Evolutionary conservation across 1,140 invertebrate species (phyloP), one percentile per base, ranked within the genome.

Genomic region (Augochlora pura): DNA sequence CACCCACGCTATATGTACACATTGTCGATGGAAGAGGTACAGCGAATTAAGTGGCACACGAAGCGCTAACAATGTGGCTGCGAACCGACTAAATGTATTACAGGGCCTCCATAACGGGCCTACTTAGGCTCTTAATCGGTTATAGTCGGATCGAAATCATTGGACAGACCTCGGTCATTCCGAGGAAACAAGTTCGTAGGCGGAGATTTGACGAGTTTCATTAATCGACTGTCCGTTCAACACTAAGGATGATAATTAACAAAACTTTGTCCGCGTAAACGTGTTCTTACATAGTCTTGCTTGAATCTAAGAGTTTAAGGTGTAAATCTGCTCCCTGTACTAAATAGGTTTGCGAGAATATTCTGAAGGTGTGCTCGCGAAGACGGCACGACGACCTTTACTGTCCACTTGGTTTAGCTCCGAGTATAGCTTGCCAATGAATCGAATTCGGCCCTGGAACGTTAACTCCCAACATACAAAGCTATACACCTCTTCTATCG

Each of bases 61-160:
- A 46, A 46, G 42, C 12, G 42, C 42, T 46, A 12, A 46, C 42
- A 46, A 46, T 52, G 49, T 21, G 18, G 49, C 49, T 7, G 49
- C 49, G 49, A 52, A 52, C 54, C 54, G n/a, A n/a, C 54, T 9
- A 21, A 57, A 57, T n/a, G n/a, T n/a, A n/a, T n/a, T 9, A 57
- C 54, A 57, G 54, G 54, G 54, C n/a, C 54, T 57, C 54, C 54
- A n/a, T 9, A 57, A 57, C 54, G 54, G 54, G 54, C 54, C 54
- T 57, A 57, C 54, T n/a, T 57, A 23, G 54, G 54, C 54, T 57
- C 54, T 57, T 57, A 57, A 57, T n/a, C n/a, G 7, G 6, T 21
- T 57, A n/a, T 0, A 9, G n/a, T n/a, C 54, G 54, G 6, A n/a
- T n/a, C 54, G 0, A 57, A n/a, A 57, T n/a, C 21, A 57, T 9